Evolutionary conservation across 2,113 vertebrate genomes (phyloP).

Genomic region (Dendropsophus ebraccatus): DNA sequence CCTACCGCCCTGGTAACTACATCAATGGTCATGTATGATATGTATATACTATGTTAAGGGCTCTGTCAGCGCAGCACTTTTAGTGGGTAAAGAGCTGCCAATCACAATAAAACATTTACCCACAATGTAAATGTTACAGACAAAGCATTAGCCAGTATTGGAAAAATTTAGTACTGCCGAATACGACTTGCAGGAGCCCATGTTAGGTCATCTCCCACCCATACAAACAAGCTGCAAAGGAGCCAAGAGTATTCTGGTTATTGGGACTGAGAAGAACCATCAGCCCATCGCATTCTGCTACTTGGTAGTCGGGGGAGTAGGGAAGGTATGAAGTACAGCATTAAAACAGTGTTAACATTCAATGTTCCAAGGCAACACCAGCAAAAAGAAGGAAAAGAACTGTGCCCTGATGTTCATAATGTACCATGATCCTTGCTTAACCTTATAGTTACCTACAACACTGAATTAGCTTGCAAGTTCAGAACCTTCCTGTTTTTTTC

Average conservation of each 20-base stretch:
- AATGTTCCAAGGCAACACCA: not conserved
- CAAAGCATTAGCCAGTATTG: too few species aligned
- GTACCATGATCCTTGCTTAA: not conserved
- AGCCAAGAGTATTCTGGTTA: not conserved
- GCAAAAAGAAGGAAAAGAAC: not conserved
- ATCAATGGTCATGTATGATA: too few species aligned
- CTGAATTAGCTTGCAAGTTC: too few species aligned
- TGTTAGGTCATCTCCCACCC: not conserved
- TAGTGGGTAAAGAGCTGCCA: too few species aligned
- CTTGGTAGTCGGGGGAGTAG: not conserved
- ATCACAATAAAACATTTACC: too few species aligned
- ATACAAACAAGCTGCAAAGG: not conserved
- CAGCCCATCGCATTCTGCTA: not conserved
- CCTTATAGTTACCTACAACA: not conserved
- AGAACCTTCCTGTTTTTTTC: too few species aligned
- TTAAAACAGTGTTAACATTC: not conserved
- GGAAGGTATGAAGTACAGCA: not conserved
- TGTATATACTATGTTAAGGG: too few species aligned
- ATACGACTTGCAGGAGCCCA: not conserved
- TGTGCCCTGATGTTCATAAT: not conserved
- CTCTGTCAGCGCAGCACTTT: too few species aligned
- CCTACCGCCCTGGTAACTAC: too few species aligned
- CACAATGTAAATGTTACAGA: too few species aligned
- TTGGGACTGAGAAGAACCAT: not conserved
- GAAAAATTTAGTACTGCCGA: too few species aligned